phyloP scores from a whole-genome alignment of 1,140 invertebrate species.

The Drosophila dunni region DNA sequence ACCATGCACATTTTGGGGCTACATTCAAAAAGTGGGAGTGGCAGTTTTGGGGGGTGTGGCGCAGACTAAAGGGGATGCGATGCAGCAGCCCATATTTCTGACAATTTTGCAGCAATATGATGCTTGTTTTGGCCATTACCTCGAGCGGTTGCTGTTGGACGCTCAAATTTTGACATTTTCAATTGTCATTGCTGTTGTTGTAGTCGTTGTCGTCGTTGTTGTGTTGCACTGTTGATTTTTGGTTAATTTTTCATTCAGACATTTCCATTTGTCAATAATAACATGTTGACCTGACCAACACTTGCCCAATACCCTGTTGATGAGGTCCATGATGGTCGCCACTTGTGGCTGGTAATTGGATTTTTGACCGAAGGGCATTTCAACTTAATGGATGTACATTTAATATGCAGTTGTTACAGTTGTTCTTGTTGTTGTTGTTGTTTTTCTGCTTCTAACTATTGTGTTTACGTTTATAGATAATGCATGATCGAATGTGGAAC shows the following conservation, averaged over 20 bases:
- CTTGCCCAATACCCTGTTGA: slow-evolving; percentile 37
- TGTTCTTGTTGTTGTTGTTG: slow-evolving; percentile 26
- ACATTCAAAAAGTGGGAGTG: background rate
- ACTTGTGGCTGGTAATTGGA: slow-evolving; percentile 50
- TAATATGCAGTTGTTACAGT: slow-evolving; percentile 49
- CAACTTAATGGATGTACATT: slow-evolving; percentile 53
- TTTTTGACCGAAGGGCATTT: slow-evolving; percentile 41
- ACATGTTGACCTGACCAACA: slow-evolving; percentile 66
- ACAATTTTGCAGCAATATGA: slow-evolving; percentile 32
- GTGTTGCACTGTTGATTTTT: slow-evolving; percentile 64
- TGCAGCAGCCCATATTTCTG: slow-evolving; percentile 36
- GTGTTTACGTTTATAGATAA: slow-evolving; percentile 35
- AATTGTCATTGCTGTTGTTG: slow-evolving; percentile 66
- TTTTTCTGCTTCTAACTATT: slow-evolving; percentile 8
- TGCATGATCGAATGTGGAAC: background rate
- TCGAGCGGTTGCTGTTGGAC: slow-evolving; percentile 23
- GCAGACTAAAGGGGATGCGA: background rate
- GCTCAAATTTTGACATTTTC: slow-evolving; percentile 78
- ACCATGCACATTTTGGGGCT: slow-evolving; percentile 48
- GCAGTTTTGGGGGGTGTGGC: background rate
- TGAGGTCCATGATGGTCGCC: slow-evolving; percentile 21
- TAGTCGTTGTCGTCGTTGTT: slow-evolving; percentile 19
- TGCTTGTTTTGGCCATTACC: slow-evolving; percentile 43
- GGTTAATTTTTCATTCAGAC: slow-evolving; percentile 83
- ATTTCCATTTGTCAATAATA: slow-evolving; percentile 84